Evolutionary conservation across 2,797 vertebrate genomes (phyloP), one percentile per base, ranked within the genome.

Genomic region (Chelon labrosus): DNA sequence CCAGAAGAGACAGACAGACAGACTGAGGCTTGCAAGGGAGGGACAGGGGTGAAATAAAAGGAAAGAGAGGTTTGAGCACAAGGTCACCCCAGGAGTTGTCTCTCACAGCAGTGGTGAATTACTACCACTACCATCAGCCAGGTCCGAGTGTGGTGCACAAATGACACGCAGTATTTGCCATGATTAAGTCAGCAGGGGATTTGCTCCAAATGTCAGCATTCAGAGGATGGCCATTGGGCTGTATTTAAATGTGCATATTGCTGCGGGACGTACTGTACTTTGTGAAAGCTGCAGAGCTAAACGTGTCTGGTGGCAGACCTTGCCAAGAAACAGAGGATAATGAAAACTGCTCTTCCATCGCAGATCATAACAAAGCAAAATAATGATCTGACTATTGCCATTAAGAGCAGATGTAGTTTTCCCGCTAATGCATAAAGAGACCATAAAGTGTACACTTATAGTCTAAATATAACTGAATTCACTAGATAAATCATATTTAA

Each of bases 161-260:
- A 94, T 93, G 93, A 94, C 93, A 95, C 84, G 85, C 90, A 94
- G 92, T 92, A 93, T 95, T 94, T 93, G 86, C 90, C 89, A 88
- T 93, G 94, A 94, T 94, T 92, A 94, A 92, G 91, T 91, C 93
- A 94, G 93, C 93, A 92, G 92, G 94, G 92, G 92, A 91, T 90
- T 92, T 85, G 87, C 88, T 93, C 91, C 89, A 95, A 95, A 95
- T 95, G 93, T 94, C 94, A 95, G 85, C 83, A 85, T 91, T 92
- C 89, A 88, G 88, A 89, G 81, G 76, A 78, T 79, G 80, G 79
- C 74, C 78, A 70, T 85, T 79, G 80, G 73, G 44, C 61, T 83
- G 74, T 82, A 68, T 86, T 82, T 66, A 71, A 80, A 78, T 84
- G 65, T 80, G 67, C 70, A 52, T 66, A 51, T 31, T 81, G 61